phyloP scores from a whole-genome alignment of 92 coral and sea anemone species.

The Actinostola sp. region DNA sequence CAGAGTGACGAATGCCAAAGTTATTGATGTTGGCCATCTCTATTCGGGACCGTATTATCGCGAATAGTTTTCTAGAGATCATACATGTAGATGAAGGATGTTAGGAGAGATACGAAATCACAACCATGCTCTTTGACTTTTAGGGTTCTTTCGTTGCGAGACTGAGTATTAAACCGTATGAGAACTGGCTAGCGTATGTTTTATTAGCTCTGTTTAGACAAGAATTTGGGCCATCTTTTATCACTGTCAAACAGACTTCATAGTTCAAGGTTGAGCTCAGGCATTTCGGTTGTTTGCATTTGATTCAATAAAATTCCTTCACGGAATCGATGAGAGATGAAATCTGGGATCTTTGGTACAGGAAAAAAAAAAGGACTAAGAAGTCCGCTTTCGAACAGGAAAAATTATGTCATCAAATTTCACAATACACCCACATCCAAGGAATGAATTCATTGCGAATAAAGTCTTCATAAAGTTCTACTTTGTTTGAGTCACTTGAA shows the following conservation, averaged over 20 bases:
- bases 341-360: background rate
- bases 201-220: slow-evolving; percentile 20
- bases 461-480: background rate
- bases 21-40: background rate
- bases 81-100: too few species aligned
- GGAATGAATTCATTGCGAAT: background rate
- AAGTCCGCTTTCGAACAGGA: background rate
- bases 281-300: slow-evolving; percentile 14
- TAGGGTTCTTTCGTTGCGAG: background rate
- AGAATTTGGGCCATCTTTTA: slow-evolving; percentile 41
- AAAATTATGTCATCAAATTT: background rate
- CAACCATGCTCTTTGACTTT: slow-evolving; percentile 1
- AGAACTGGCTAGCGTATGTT: slow-evolving; percentile 8
- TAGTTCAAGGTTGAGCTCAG: slow-evolving; percentile 20
- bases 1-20: slow-evolving; percentile 19
- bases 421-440: background rate
- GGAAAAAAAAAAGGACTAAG: background rate
- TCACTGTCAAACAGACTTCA: slow-evolving; percentile 31
- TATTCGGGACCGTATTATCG: background rate
- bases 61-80: background rate
- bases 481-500: background rate
- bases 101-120: too few species aligned
- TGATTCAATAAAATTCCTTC: slow-evolving; percentile 6
- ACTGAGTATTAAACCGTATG: background rate
- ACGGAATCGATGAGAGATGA: background rate